A percentile compares a stretch with the other conserved stretches of the same genome.
Conservation (phyloP, 1,140 invertebrate genomes). For the Dendrolimus kikuchii region DNA sequence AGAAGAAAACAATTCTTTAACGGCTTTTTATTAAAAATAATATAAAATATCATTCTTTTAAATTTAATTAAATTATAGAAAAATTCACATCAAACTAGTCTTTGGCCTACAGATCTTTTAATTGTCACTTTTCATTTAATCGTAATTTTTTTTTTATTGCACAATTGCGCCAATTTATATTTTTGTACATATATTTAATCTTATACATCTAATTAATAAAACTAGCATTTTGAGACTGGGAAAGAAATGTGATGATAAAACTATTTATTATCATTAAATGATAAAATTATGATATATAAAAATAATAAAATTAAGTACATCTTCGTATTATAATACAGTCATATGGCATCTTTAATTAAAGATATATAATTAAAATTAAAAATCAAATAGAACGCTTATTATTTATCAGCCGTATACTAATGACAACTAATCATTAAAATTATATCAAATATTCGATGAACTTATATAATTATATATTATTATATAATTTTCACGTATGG, state of each 20-base stretch:
- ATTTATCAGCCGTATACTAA: no score
- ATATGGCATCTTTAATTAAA: constrained; percentile 40
- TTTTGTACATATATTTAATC: constrained; percentile 18
- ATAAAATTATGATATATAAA: background rate
- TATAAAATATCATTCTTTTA: no score
- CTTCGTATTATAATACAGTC: constrained; percentile 28
- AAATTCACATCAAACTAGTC: constrained; percentile 49
- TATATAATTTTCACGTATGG: no score
- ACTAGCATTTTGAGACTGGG: background rate
- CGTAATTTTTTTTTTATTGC: constrained; percentile 33
- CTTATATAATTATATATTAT: no score
- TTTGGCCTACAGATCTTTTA: constrained; percentile 66
- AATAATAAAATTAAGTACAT: constrained; percentile 54
- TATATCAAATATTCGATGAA: no score
- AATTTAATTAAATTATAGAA: constrained; percentile 18
- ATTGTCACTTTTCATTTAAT: constrained; percentile 33
- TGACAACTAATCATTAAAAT: no score
- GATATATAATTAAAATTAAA: constrained; percentile 19
- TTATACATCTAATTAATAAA: constrained; percentile 6
- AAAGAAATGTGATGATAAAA: no score
- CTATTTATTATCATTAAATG: no score
- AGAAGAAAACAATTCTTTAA: no score
- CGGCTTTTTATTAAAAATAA: no score
- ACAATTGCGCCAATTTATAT: constrained; percentile 31
- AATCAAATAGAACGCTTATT: constrained; percentile 14